These are phyloP conservation scores for Bufotes viridis DNA, from an alignment of 2,797 vertebrate species.

Conservation along the genomic window DNA sequence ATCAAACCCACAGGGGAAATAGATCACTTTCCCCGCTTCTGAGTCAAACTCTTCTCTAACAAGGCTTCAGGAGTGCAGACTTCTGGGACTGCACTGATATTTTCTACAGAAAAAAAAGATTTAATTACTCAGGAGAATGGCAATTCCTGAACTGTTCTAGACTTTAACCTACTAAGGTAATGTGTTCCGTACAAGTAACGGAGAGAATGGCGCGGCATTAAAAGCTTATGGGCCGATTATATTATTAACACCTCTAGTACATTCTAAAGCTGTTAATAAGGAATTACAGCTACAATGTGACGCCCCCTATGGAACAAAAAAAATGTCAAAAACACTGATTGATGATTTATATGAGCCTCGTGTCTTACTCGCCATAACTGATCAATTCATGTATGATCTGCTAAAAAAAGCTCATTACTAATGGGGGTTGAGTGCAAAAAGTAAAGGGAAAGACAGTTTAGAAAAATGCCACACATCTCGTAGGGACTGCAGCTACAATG, in stretches of 20 bases:
- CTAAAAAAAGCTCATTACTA: not conserved
- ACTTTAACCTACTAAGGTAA: slow-evolving; percentile 3
- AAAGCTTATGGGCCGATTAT: slow-evolving; percentile 42
- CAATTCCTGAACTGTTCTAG: slow-evolving; percentile 7
- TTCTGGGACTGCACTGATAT: slow-evolving; percentile 15
- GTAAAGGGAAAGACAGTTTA: no score
- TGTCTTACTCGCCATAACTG: not conserved
- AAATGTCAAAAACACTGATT: not conserved
- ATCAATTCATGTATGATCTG: not conserved
- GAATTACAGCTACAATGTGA: not conserved
- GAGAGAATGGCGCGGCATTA: slow-evolving; percentile 25
- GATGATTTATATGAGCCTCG: not conserved
- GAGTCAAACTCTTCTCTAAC: slow-evolving; percentile 31
- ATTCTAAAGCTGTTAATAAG: not conserved
- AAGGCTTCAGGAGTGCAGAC: not conserved
- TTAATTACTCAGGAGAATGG: slow-evolving; percentile 22
- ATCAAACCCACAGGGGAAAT: slow-evolving; percentile 35
- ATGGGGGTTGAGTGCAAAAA: not conserved
- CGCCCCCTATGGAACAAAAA: not conserved
- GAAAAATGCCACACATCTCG: no score
- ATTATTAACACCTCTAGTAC: slow-evolving; percentile 24
- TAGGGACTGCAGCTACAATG: no score
- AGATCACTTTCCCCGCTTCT: slow-evolving; percentile 24
- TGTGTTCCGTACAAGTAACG: not conserved
- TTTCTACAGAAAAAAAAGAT: slow-evolving; percentile 11